Evolutionary conservation across 2,888 invertebrate species (phyloP), one percentile per base, ranked within the genome.

Genomic region (Stenchaetothrips biformis): DNA sequence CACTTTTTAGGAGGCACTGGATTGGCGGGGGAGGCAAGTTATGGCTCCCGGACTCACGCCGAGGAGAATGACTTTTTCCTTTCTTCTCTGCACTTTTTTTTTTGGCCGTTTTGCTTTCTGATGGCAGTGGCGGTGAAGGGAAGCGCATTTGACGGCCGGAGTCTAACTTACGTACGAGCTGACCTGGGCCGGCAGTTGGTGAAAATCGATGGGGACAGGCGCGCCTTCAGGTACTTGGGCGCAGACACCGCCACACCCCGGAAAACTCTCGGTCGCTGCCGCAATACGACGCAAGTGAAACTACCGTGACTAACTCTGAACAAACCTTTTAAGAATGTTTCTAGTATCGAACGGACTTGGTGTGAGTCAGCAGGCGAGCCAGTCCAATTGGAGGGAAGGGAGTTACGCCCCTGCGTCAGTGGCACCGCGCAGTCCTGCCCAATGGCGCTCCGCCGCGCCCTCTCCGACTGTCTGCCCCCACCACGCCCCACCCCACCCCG

Each of bases 1-100:
- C 67, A 74, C 67, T 74, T 74, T 74, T 74, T 74, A 74, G 67
- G 67, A 21, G 67, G 67, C 21, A 25, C 67, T 74, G 59, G 59
- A 53, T 37, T 53, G 53, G 53, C 16, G 13, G 13, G 53, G 16
- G 25, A 0, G 67, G 67, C 67, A 25, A 74, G 9, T 74, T 74
- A 74, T 25, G 67, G 67, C 21, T 4, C 67, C 8, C 67, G 67
- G 67, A 21, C 25, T 21, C 21, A 11, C 8, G 7, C 67, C 21
- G 25, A 25, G 67, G 67, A n/a, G 25, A 74, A 74, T 25, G 25
- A 7, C 53, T 13, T 53, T 18, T 18, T 53, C 18, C 53, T 13
- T 18, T 53, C 53, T 53, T 25, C 21, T 25, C n/a, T 11, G 21
- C 67, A 21, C 62, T n/a, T 9, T 67, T 21, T 67, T 21, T 21